Conservation (phyloP, 2,113 vertebrate species). For the Pao palembangensis region DNA sequence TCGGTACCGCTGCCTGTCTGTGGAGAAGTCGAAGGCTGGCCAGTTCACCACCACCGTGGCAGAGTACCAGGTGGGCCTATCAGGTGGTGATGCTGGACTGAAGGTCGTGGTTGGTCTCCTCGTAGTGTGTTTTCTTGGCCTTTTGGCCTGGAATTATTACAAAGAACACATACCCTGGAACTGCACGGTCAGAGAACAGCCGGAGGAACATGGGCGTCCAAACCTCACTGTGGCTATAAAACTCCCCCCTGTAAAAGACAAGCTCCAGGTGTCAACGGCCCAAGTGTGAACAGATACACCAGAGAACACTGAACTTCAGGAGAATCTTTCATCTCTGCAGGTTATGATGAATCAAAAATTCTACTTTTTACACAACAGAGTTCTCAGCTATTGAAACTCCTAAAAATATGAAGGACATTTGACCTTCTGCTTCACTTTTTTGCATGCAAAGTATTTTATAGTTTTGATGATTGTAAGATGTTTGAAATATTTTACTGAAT, state of each 20-base stretch:
- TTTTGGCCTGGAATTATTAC: constrained; percentile 72
- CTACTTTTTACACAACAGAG: too few species aligned
- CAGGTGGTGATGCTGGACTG: constrained; percentile 14
- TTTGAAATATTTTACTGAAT: constrained; percentile 17
- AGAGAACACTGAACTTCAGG: constrained; percentile 41
- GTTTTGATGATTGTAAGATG: neutral
- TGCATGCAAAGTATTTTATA: neutral
- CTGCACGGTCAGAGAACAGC: constrained; percentile 1
- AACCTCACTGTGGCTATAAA: neutral
- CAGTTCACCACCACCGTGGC: constrained; percentile 36
- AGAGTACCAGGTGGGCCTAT: constrained; percentile 32
- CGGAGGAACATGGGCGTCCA: constrained; percentile 10
- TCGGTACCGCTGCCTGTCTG: constrained; percentile 65
- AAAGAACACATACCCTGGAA: constrained; percentile 60
- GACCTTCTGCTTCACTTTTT: neutral
- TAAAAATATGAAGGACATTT: neutral
- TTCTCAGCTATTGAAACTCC: neutral
- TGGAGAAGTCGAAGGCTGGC: constrained; percentile 58
- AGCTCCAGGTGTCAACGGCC: constrained; percentile 28
- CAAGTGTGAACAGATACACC: neutral
- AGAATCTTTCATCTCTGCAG: constrained; percentile 20
- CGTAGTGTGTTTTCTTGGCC: constrained; percentile 42
- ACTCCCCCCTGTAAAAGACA: constrained; percentile 17
- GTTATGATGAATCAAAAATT: constrained; percentile 53
- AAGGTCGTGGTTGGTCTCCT: constrained; percentile 40